A percentile compares a stretch with the other conserved stretches of the same genome.
These are phyloP conservation scores for Apogon talboti DNA, from an alignment of 2,797 vertebrate species.

Conservation along the genomic window DNA sequence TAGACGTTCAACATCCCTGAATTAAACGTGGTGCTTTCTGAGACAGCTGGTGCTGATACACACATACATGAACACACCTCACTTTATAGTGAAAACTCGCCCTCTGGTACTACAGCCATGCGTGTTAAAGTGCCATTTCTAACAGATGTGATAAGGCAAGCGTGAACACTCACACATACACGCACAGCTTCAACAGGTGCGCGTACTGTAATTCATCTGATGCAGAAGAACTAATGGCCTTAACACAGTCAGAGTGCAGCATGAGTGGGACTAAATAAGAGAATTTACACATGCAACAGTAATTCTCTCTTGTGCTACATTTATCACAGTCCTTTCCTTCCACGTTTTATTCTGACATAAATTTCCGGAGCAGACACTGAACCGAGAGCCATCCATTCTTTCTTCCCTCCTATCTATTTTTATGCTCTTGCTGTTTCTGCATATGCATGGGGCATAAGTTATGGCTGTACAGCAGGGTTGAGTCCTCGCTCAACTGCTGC, in stretches of 20 bases:
- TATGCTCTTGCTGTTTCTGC: neutral
- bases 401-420: neutral
- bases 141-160: slow-evolving; percentile 43
- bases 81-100: slow-evolving; percentile 35
- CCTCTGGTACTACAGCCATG: slow-evolving; percentile 51
- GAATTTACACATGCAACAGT: neutral
- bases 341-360: slow-evolving; percentile 1
- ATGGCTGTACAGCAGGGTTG: slow-evolving; percentile 32
- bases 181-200: slow-evolving; percentile 41
- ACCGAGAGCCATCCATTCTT: neutral
- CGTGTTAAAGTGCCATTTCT: slow-evolving; percentile 33
- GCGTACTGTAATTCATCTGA: slow-evolving; percentile 34
- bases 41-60: slow-evolving; percentile 17
- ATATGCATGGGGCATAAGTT: slow-evolving; percentile 3
- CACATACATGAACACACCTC: neutral
- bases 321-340: slow-evolving; percentile 4
- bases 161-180: slow-evolving; percentile 8
- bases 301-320: neutral
- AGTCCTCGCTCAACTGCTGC: slow-evolving; percentile 26
- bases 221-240: slow-evolving; percentile 24
- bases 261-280: neutral
- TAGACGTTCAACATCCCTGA: neutral
- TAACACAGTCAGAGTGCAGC: slow-evolving; percentile 18
- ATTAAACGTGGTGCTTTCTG: neutral
- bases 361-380: slow-evolving; percentile 15